phyloP scores from a whole-genome alignment of 2,113 vertebrate species.

The Elephantulus edwardii region DNA sequence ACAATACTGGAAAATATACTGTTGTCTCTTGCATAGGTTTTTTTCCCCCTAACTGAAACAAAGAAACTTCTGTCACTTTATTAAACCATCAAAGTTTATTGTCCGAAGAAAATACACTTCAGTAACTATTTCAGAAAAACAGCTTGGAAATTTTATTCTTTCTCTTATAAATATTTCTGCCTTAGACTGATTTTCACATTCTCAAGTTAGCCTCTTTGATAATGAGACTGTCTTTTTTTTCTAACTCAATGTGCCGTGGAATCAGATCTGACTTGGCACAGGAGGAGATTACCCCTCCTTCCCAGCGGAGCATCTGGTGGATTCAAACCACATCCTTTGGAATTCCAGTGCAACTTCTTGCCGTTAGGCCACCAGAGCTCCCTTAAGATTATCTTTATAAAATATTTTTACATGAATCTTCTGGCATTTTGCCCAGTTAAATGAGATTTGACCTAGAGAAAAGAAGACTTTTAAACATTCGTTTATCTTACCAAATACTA shows the following conservation, averaged over 20 bases:
- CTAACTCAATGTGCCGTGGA: no score
- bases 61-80: background rate
- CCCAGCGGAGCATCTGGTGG: no score
- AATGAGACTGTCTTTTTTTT: background rate
- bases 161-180: slow-evolving; percentile 12
- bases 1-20: background rate
- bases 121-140: no score
- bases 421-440: background rate
- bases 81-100: slow-evolving; percentile 41
- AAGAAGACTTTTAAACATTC: background rate
- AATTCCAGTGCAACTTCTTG: no score
- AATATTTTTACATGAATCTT: background rate
- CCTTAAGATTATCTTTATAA: background rate
- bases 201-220: background rate
- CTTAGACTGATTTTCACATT: slow-evolving; percentile 19
- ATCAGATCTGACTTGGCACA: no score
- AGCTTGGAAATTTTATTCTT: no score
- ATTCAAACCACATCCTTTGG: no score
- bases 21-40: background rate
- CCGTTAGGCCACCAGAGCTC: no score
- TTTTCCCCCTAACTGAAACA: background rate
- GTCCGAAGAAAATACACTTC: no score
- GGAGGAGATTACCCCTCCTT: no score
- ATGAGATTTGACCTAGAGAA: background rate
- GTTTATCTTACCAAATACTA: background rate